Evolutionary conservation across 1,140 invertebrate genomes (phyloP).

Genomic region (Oryctes rhinoceros): DNA sequence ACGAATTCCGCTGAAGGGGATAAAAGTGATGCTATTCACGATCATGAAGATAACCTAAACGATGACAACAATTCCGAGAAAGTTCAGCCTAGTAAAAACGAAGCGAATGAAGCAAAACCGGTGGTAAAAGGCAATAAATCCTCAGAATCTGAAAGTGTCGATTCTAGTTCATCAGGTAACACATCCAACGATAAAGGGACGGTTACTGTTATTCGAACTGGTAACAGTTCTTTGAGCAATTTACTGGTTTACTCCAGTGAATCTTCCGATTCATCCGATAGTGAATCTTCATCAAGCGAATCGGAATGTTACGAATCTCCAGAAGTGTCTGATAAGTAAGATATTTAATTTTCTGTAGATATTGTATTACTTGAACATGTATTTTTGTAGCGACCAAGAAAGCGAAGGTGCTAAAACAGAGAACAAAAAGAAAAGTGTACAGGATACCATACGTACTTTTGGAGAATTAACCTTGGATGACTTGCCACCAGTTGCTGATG

Average conservation of each 20-base stretch:
- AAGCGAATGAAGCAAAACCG: neutral
- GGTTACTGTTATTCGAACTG: neutral
- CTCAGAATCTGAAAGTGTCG: neutral
- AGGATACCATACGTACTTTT: slow-evolving; percentile 41
- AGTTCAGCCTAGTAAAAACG: neutral
- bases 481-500: slow-evolving; percentile 83
- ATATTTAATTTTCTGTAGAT: neutral
- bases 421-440: slow-evolving; percentile 38
- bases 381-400: slow-evolving; percentile 31
- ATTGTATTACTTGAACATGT: neutral
- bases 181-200: neutral
- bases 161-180: neutral
- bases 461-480: slow-evolving; percentile 66
- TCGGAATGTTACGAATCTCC: slow-evolving; percentile 39
- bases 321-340: slow-evolving; percentile 38
- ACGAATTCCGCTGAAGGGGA: neutral
- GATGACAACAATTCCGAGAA: neutral
- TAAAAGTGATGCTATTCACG: neutral
- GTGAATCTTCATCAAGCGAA: slow-evolving; percentile 28
- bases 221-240: slow-evolving; percentile 38
- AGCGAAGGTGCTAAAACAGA: slow-evolving; percentile 22
- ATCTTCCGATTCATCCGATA: slow-evolving; percentile 19
- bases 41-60: slow-evolving; percentile 5
- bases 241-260: slow-evolving; percentile 40
- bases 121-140: neutral